Base-by-base conservation (phyloP, 2,797 vertebrate species). In the Sphenodon punctatus region DNA sequence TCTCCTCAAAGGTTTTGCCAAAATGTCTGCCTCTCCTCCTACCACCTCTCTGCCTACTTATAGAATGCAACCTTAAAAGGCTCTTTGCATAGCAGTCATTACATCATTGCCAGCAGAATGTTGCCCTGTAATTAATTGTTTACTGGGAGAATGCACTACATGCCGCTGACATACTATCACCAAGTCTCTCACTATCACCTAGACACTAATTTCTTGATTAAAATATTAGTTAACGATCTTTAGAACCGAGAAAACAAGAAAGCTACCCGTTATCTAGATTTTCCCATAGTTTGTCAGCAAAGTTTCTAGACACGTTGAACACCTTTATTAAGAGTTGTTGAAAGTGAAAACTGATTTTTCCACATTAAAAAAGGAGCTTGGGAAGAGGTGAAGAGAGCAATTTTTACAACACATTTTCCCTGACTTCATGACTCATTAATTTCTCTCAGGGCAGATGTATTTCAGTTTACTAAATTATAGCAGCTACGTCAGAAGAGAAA, bases 191-290 rank as follows among this genome's bases (percentile, higher is more conserved):
- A 88, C 80, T 75, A 81, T 77, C 85, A 84, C 58, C 84, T 77
- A 91, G 88, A 88, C 64, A 14, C 78, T 84, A 82, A 79, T 90
- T 93, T 94, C 94, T 89, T 66, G 88, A 95, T 87, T 90, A 89
- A 93, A 89, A 91, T 87, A 88, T 69, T 92, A 93, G 87, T 90
- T 93, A 94, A 66, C 82, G 70, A 74, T 60, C 82, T 92, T 91
- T 85, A 88, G 85, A 92, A 92, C 81, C 85, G 84, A 59, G 89
- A 61, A 74, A 85, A 90, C 87, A 92, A 64, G 76, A 92, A 93
- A 92, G 88, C 88, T 82, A 94, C 81, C 86, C 94, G 93, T 92
- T 93, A 95, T 83, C 73, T 84, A 70, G 87, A 87, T 82, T 88
- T 87, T 81, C 76, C 80, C 84, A 88, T 93, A 89, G 90, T 82